Evolutionary conservation across 2,113 vertebrate genomes (phyloP).

Genomic region (Pseudorectes ferrugineus): DNA sequence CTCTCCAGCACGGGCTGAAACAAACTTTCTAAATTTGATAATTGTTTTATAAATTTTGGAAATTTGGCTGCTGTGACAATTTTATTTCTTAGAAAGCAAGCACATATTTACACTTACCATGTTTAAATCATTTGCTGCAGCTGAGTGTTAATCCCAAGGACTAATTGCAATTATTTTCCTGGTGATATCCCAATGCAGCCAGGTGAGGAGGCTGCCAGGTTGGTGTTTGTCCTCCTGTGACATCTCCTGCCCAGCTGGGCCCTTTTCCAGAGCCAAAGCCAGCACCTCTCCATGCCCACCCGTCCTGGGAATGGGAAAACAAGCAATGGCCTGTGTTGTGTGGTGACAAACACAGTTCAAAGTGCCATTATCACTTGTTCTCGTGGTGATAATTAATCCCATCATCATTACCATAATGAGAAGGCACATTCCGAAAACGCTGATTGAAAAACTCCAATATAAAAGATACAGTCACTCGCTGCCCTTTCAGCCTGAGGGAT

Average conservation of each 20-base stretch:
- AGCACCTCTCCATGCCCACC: not conserved
- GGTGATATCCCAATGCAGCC: constrained; percentile 14
- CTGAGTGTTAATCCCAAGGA: not conserved
- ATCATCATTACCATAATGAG: constrained; percentile 67
- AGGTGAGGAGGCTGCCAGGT: not conserved
- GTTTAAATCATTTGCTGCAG: not conserved
- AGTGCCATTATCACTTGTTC: constrained; percentile 46
- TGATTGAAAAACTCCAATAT: constrained; percentile 65
- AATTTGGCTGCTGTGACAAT: not conserved
- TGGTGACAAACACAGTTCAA: constrained; percentile 64
- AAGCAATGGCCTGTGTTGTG: constrained; percentile 20
- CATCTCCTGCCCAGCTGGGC: not conserved
- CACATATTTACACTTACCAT: not conserved
- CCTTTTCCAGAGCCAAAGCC: not conserved
- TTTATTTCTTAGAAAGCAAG: constrained; percentile 12
- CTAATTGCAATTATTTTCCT: not conserved
- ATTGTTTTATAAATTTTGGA: not conserved
- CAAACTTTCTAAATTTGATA: not conserved
- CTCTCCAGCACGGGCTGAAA: not conserved
- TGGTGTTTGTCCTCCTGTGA: not conserved
- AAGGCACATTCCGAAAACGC: constrained; percentile 56
- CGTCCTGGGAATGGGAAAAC: not conserved
- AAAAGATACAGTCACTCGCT: constrained; percentile 43
- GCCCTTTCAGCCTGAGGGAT: constrained; percentile 61
- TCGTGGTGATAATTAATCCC: constrained; percentile 72